phyloP scores from a whole-genome alignment of 2,797 vertebrate genomes.

The Trachurus trachurus region DNA sequence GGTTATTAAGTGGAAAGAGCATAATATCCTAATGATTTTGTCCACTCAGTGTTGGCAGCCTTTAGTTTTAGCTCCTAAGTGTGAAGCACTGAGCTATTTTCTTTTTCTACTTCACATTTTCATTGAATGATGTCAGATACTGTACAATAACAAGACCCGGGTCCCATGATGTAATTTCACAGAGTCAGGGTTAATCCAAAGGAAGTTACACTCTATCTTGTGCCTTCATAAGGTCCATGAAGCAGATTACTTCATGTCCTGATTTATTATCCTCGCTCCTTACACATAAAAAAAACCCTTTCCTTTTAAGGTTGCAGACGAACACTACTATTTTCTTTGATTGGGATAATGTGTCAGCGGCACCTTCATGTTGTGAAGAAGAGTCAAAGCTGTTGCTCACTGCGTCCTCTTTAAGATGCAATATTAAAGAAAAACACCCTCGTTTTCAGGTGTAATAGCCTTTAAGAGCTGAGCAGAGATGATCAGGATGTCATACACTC shows the following conservation, averaged over 20 bases:
- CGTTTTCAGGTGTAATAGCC: conserved; percentile 17
- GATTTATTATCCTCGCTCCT: conserved; percentile 22
- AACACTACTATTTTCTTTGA: conserved; percentile 38
- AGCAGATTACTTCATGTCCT: conserved; percentile 30
- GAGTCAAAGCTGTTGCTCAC: neutral
- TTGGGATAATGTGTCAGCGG: conserved; percentile 56
- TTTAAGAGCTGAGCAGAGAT: conserved; percentile 8
- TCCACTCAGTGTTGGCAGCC: conserved; percentile 7
- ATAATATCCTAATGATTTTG: conserved; percentile 6
- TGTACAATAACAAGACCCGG: conserved; percentile 57
- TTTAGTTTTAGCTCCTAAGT: conserved; percentile 2
- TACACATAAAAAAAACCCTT: conserved; percentile 15
- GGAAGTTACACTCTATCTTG: conserved; percentile 45
- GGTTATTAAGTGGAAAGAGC: conserved; percentile 8
- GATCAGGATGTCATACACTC: conserved; percentile 25
- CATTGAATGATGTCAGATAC: conserved; percentile 59
- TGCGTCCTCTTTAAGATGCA: conserved; percentile 14
- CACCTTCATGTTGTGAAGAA: conserved; percentile 19
- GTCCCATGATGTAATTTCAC: conserved; percentile 69
- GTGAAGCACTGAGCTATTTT: neutral
- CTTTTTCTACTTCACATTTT: conserved; percentile 48
- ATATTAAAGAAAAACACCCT: conserved; percentile 10
- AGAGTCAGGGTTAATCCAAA: conserved; percentile 52
- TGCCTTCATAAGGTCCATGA: conserved; percentile 50
- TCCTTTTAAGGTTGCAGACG: conserved; percentile 44